Evolutionary conservation across 1,140 invertebrate species (phyloP), one percentile per base, ranked within the genome.

Genomic region (Popillia japonica): DNA sequence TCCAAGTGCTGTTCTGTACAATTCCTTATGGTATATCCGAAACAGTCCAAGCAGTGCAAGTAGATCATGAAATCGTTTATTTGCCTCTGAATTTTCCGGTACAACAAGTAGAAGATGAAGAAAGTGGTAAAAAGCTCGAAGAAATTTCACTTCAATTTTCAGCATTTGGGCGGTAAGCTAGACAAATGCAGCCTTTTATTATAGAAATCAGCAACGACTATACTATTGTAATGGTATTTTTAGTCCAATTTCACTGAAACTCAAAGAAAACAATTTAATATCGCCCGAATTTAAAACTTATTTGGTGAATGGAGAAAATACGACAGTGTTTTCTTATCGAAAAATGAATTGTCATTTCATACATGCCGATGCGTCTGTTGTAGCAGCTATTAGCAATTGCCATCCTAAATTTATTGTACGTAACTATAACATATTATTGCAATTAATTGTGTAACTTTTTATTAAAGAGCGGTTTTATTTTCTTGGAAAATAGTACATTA

Each of bases 401-500:
- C 80, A 87, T n/a, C 83, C 86, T 22, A 83, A 83, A 78, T 78
- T 83, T 55, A 80, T 90, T 82, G 90, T 90, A 84, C 83, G 87
- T 78, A 76, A 44, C 48, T 40, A 68, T 72, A 78, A 73, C 27
- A 34, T 34, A 34, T n/a, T n/a, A 34, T 34, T 34, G 27, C n/a
- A 14, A 44, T n/a, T 23, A 78, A 78, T 76, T 79, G 6, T 77
- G 20, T 27, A 42, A 77, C 11, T 68, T 59, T 40, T 72, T 41
- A 80, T 81, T 82, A 77, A 68, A 91, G 89, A 90, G 91, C 78
- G 92, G 92, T 20, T 86, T 92, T 40, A 88, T 93, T 27, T 89
- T 93, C 80, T 84, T 91, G 44, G 89, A 91, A 55, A 92, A 93
- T 80, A 86, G 88, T 0, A 91, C 91, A 0, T 88, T 92, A 34